Conservation (phyloP, 92 coral and sea anemone genomes). For the Hydrozoanthus gracilis region DNA sequence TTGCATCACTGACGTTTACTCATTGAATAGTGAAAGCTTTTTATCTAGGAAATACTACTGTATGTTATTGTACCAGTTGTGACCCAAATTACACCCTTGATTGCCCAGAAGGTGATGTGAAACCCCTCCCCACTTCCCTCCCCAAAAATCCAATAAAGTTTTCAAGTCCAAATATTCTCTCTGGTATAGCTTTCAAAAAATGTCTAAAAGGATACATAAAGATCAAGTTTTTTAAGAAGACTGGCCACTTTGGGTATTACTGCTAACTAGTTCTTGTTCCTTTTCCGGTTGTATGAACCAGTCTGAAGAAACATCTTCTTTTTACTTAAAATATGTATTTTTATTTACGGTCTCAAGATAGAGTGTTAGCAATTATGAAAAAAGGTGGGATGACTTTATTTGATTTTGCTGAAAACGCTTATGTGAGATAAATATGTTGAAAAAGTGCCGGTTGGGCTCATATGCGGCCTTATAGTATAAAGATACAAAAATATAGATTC, state of each 20-base stretch:
- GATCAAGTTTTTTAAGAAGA: not conserved
- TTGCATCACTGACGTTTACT: not conserved
- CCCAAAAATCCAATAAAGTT: not conserved
- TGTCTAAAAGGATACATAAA: constrained; percentile 5
- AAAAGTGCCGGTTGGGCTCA: no score
- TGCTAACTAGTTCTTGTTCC: no score
- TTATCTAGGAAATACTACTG: not conserved
- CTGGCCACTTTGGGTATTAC: no score
- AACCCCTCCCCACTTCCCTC: constrained; percentile 20
- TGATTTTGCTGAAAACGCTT: no score
- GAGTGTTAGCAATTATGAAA: no score
- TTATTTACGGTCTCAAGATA: no score
- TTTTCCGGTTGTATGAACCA: no score
- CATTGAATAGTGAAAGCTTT: not conserved
- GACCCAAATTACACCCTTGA: not conserved
- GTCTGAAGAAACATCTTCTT: no score
- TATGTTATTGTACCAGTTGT: not conserved
- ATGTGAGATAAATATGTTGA: no score
- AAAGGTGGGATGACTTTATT: constrained; percentile 23
- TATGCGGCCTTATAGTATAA: no score
- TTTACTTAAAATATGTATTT: no score
- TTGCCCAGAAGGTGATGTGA: constrained; percentile 23
- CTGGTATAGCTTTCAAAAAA: not conserved
- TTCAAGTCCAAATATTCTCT: constrained; percentile 24
- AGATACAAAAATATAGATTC: no score